phyloP scores from a whole-genome alignment of 2,888 invertebrate genomes.

The Pediacus dermestoides region DNA sequence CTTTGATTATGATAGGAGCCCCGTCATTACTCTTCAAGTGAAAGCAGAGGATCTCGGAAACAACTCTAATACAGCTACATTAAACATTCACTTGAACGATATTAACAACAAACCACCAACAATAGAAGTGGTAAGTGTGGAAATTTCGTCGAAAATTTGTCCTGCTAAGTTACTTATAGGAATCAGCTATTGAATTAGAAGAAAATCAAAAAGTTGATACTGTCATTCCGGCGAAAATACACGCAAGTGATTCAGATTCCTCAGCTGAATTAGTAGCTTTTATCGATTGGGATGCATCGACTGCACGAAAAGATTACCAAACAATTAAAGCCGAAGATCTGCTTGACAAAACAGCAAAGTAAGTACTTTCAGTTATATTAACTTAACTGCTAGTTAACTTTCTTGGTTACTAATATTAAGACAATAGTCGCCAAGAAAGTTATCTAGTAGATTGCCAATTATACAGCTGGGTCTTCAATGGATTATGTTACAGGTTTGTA shows the following conservation, averaged over 20 bases:
- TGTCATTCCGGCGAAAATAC: too few relatives aligned
- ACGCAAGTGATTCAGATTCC: slow-evolving; percentile 60
- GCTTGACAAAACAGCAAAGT: too few relatives aligned
- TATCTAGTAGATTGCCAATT: slow-evolving; percentile 14
- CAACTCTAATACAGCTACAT: slow-evolving; percentile 54
- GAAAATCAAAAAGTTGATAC: slow-evolving; percentile 55
- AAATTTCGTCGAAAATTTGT: too few relatives aligned
- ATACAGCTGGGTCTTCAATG: slow-evolving; percentile 1
- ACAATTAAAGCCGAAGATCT: too few relatives aligned
- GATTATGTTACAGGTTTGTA: slow-evolving; percentile 37
- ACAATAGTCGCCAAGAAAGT: too few relatives aligned
- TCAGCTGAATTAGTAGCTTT: slow-evolving; percentile 55
- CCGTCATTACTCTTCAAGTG: slow-evolving; percentile 52
- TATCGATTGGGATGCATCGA: slow-evolving; percentile 59
- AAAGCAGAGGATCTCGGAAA: slow-evolving; percentile 47
- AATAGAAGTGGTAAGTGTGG: slow-evolving; percentile 58
- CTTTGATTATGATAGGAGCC: slow-evolving; percentile 63
- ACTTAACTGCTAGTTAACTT: too few relatives aligned
- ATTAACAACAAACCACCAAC: slow-evolving; percentile 71
- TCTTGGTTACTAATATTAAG: too few relatives aligned
- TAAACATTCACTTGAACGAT: slow-evolving; percentile 62
- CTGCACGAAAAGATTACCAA: slow-evolving; percentile 60
- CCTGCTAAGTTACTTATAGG: slow-evolving; percentile 22
- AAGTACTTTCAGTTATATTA: too few relatives aligned
- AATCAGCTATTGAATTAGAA: slow-evolving; percentile 46